phyloP scores from a whole-genome alignment of 2,888 invertebrate genomes.

The Selenia dentaria region DNA sequence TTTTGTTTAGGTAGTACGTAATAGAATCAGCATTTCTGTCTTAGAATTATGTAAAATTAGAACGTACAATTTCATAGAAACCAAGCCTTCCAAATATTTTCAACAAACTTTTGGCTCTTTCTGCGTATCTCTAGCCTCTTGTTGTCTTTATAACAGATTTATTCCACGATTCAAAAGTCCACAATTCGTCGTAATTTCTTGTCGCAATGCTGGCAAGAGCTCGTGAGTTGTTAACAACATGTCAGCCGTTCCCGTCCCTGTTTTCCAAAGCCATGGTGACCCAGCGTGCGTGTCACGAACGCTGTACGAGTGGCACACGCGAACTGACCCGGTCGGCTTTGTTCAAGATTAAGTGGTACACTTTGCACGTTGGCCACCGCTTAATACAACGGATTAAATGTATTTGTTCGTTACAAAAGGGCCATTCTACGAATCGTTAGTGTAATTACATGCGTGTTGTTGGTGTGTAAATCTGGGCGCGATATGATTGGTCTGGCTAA shows the following conservation, averaged over 20 bases:
- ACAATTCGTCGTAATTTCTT: neutral
- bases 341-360: conserved; percentile 48
- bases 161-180: too few species aligned
- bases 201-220: neutral
- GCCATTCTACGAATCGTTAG: conserved; percentile 9
- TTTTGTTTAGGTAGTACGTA: too few species aligned
- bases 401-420: conserved; percentile 23
- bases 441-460: conserved; percentile 3
- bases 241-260: conserved; percentile 1
- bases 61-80: too few species aligned
- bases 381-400: conserved; percentile 29
- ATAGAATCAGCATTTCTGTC: too few species aligned
- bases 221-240: neutral
- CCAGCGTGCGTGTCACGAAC: conserved; percentile 42
- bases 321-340: conserved; percentile 41
- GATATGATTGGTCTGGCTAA: neutral
- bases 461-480: neutral
- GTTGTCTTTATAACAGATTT: too few species aligned
- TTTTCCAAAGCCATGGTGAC: conserved; percentile 15
- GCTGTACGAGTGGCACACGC: conserved; percentile 49
- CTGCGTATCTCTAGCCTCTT: too few species aligned
- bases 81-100: too few species aligned
- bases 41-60: too few species aligned
- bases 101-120: too few species aligned
- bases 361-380: conserved; percentile 37